Percentiles rank a stretch among this genome's conserved stretches.
Conservation (phyloP, 2,113 vertebrate genomes). For the Apistogramma diplotaenia region DNA sequence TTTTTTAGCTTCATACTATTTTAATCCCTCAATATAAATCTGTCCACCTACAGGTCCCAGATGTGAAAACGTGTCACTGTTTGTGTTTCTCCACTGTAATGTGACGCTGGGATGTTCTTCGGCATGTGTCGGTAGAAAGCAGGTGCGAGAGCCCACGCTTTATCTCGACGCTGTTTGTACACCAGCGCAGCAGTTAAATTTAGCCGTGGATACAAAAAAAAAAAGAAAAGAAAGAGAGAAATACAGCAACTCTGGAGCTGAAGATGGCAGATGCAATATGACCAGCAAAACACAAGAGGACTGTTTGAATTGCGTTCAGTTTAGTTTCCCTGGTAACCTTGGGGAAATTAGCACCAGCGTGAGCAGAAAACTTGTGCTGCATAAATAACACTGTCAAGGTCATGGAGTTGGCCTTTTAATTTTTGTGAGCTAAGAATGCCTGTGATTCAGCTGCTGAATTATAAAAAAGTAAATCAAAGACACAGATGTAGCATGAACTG, state of each 20-base stretch:
- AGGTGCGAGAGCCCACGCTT: slow-evolving; percentile 31
- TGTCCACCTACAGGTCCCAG: background rate
- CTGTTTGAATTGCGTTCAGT: background rate
- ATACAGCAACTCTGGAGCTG: slow-evolving; percentile 40
- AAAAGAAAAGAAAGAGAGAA: slow-evolving; percentile 29
- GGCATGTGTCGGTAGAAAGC: slow-evolving; percentile 5
- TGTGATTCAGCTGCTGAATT: slow-evolving; percentile 31
- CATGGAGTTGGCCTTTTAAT: slow-evolving; percentile 31
- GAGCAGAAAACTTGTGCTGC: slow-evolving; percentile 13
- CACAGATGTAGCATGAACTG: slow-evolving; percentile 22
- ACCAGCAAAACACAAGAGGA: slow-evolving; percentile 23
- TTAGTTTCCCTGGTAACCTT: slow-evolving; percentile 63
- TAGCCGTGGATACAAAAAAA: slow-evolving; percentile 37
- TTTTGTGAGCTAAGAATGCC: background rate
- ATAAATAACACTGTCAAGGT: slow-evolving; percentile 27
- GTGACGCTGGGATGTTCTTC: slow-evolving; percentile 1
- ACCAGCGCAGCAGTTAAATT: slow-evolving; percentile 29
- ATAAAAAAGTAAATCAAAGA: background rate
- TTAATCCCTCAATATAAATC: background rate
- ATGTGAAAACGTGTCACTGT: background rate
- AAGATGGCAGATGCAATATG: slow-evolving; percentile 57
- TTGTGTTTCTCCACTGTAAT: background rate
- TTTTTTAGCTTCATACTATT: background rate
- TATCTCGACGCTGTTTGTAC: slow-evolving; percentile 33
- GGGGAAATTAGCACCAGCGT: slow-evolving; percentile 38